Conservation (phyloP, 2,797 vertebrate species). For the Pitangus sulphuratus region DNA sequence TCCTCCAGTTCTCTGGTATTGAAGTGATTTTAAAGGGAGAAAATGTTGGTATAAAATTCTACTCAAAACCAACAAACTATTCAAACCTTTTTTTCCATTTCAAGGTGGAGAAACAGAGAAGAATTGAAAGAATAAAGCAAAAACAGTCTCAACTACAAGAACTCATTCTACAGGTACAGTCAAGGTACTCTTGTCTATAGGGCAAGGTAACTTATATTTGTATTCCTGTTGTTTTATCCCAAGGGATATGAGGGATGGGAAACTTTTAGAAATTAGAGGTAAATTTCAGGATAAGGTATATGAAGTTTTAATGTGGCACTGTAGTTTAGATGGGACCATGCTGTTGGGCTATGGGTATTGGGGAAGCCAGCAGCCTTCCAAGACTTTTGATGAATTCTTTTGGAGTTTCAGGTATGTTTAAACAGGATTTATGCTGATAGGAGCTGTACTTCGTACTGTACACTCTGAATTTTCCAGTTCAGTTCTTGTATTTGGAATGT, state of each 20-base stretch:
- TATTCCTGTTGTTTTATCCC: neutral
- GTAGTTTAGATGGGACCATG: neutral
- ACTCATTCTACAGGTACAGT: conserved; percentile 95
- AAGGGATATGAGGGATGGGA: neutral
- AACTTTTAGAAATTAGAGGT: neutral
- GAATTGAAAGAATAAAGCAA: conserved; percentile 98
- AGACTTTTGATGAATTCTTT: neutral
- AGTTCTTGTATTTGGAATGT: neutral
- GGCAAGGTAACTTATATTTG: conserved; percentile 41
- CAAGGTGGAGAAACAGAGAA: conserved; percentile 94
- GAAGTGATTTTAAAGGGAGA: neutral
- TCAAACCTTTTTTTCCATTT: neutral
- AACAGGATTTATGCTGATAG: neutral
- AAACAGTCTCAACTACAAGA: conserved; percentile 99
- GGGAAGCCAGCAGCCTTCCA: neutral
- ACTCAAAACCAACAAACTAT: neutral
- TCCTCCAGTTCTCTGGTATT: neutral
- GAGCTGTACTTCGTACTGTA: neutral
- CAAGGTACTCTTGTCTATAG: conserved; percentile 50
- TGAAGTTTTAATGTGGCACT: neutral
- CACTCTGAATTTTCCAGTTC: neutral
- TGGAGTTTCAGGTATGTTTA: neutral
- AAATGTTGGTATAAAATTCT: neutral
- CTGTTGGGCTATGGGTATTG: neutral
- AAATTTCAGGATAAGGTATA: neutral